Evolutionary conservation across 2,113 vertebrate genomes (phyloP).

Genomic region (Microcebus tavaratra): DNA sequence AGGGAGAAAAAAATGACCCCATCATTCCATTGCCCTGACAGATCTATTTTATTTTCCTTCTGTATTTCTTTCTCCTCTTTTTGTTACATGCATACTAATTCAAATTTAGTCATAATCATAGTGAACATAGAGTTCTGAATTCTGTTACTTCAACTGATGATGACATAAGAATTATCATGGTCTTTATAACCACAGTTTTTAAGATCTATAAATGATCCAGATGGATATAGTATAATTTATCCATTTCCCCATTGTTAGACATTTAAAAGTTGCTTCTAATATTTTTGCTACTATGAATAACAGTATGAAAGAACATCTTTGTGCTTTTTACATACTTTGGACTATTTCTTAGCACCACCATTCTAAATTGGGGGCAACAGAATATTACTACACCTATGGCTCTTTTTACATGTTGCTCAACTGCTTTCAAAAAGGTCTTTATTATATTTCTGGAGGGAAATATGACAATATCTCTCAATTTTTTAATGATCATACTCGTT

Average conservation of each 20-base stretch:
- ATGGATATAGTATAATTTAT: neutral
- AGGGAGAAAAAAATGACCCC: neutral
- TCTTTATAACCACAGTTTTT: neutral
- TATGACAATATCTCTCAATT: neutral
- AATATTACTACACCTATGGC: neutral
- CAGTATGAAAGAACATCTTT: constrained; percentile 24
- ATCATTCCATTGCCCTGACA: neutral
- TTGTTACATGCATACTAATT: neutral
- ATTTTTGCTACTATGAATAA: constrained; percentile 27
- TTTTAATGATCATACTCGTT: neutral
- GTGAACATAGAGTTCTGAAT: neutral
- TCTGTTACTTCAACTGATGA: constrained; percentile 38
- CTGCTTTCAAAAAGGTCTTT: neutral
- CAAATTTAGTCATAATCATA: neutral
- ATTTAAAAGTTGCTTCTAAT: constrained; percentile 32
- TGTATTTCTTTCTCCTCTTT: neutral
- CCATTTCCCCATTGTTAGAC: constrained; percentile 11
- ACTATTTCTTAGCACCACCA: neutral
- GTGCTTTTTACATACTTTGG: constrained; percentile 43
- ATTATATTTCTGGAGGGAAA: neutral
- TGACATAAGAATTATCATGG: neutral
- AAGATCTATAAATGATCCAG: constrained; percentile 2
- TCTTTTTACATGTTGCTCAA: constrained; percentile 21
- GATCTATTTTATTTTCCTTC: neutral
- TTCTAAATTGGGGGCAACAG: neutral